Conservation (phyloP, 2,113 vertebrate species). For the Phrynosoma blainvillii region DNA sequence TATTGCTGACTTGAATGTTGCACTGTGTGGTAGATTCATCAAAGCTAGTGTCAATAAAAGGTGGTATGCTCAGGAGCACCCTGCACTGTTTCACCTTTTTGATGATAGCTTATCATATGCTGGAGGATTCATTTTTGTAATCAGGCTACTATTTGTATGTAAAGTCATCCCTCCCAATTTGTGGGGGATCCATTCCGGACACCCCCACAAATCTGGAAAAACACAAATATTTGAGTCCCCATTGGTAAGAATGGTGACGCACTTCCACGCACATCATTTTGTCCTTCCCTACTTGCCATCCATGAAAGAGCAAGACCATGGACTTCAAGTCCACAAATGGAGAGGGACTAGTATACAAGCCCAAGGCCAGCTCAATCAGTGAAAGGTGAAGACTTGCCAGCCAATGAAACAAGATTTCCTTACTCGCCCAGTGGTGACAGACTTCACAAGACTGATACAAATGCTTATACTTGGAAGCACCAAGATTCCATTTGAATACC, state of each 20-base stretch:
- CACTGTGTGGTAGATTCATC: conserved; percentile 56
- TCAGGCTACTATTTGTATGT: conserved; percentile 8
- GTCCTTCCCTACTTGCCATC: no score
- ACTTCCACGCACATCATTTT: no score
- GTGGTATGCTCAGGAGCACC: conserved; percentile 25
- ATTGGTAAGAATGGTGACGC: no score
- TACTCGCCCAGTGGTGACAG: conserved; percentile 2
- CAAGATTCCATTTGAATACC: background rate
- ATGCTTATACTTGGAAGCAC: background rate
- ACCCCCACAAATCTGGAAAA: no score
- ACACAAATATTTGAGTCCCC: no score
- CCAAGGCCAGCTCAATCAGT: background rate
- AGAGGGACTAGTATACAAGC: no score
- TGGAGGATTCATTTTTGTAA: conserved; percentile 52
- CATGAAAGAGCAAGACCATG: no score
- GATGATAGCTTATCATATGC: conserved; percentile 40
- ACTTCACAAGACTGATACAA: background rate
- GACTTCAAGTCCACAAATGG: no score
- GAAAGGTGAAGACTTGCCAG: conserved; percentile 14
- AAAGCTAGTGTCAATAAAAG: conserved; percentile 58
- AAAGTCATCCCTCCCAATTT: no score
- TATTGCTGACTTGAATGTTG: conserved; percentile 35
- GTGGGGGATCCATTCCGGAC: no score
- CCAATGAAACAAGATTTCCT: background rate
- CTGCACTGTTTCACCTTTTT: conserved; percentile 45